phyloP scores from a whole-genome alignment of 2,888 invertebrate genomes.

The Drosophila kuntzei region DNA sequence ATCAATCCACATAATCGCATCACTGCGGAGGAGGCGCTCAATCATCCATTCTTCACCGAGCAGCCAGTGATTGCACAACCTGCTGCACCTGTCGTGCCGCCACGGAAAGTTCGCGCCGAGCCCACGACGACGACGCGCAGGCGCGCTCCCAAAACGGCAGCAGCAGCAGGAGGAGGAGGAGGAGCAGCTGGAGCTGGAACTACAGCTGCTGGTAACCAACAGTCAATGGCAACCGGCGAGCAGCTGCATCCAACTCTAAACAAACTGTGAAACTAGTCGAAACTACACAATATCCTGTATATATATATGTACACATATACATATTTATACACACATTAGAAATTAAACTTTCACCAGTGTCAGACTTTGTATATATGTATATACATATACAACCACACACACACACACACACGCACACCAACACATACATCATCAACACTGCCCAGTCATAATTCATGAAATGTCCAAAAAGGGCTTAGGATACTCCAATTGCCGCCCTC shows the following conservation, averaged over 20 bases:
- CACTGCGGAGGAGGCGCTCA: constrained; percentile 90
- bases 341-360: constrained; percentile 39
- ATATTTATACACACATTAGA: constrained; percentile 5
- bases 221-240: constrained; percentile 8
- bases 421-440: constrained; percentile 25
- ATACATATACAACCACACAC: constrained; percentile 5
- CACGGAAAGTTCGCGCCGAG: not conserved
- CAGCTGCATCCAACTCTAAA: constrained; percentile 32
- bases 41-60: constrained; percentile 90
- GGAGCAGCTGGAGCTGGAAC: not conserved
- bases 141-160: constrained; percentile 34
- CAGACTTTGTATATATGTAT: constrained; percentile 35
- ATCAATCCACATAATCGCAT: constrained; percentile 91
- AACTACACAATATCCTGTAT: constrained; percentile 20
- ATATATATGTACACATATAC: constrained; percentile 1
- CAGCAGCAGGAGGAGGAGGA: not conserved
- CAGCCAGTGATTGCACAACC: not conserved
- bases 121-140: constrained; percentile 45
- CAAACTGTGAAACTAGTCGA: constrained; percentile 63
- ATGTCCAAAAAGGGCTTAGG: constrained; percentile 3
- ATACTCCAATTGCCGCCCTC: constrained; percentile 3
- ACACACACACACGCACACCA: constrained; percentile 10
- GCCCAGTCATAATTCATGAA: constrained; percentile 15
- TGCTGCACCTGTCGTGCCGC: not conserved
- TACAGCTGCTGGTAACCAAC: constrained; percentile 1